Evolutionary conservation across 2,888 invertebrate species (phyloP).

Genomic region (Pecten maximus): DNA sequence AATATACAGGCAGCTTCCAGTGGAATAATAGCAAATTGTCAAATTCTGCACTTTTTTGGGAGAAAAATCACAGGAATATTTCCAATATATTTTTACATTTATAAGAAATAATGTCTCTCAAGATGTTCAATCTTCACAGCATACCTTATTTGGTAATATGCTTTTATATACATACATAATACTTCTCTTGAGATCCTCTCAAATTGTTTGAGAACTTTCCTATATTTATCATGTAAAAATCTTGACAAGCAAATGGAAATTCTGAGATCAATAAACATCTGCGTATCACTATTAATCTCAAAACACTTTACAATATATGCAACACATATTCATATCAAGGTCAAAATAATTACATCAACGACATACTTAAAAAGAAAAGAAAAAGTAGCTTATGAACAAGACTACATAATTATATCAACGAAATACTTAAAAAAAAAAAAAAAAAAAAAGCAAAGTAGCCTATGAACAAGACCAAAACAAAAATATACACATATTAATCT

Average conservation of each 20-base stretch:
- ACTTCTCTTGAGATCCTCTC: slow-evolving; percentile 22
- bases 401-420: neutral
- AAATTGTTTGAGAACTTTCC: neutral
- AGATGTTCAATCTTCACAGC: neutral
- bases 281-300: slow-evolving; percentile 37
- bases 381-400: neutral
- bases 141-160: neutral
- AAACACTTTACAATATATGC: slow-evolving; percentile 39
- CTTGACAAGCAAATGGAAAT: slow-evolving; percentile 40
- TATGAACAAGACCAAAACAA: neutral
- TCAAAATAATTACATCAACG: neutral
- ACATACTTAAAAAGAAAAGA: neutral
- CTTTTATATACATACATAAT: neutral
- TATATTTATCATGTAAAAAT: slow-evolving; percentile 37
- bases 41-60: neutral
- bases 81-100: neutral
- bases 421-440: no score
- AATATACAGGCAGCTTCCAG: neutral
- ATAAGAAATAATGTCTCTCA: neutral
- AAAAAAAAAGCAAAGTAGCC: no score
- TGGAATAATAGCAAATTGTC: neutral
- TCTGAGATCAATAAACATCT: slow-evolving; percentile 33
- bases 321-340: slow-evolving; percentile 14
- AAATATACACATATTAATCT: neutral
- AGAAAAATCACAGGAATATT: neutral